A percentile compares a stretch with the other conserved stretches of the same genome.
Evolutionary conservation across 64 coral and sea anemone genomes (phyloP).

Genomic region (Montipora capricornis): DNA sequence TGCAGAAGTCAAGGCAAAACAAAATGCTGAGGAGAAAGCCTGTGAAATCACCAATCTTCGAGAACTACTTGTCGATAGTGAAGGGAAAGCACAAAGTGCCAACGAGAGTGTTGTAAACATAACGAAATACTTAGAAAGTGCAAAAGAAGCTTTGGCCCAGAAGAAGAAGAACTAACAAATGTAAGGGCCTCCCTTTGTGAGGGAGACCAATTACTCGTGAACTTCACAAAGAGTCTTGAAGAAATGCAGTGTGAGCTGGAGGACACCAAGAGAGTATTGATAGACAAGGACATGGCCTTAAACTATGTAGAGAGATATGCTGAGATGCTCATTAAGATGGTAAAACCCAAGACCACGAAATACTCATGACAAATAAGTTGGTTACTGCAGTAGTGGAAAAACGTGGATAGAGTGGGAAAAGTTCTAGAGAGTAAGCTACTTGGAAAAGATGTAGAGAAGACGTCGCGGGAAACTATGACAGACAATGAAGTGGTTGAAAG

Average conservation of each 20-base stretch:
- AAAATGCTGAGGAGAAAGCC: not conserved
- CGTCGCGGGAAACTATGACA: not conserved
- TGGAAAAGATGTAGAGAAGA: not conserved
- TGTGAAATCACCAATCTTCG: not conserved
- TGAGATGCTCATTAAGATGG: not conserved
- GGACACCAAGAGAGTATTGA: not conserved
- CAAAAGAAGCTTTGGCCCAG: not conserved
- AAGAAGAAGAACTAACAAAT: not conserved
- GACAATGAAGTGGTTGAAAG: not conserved
- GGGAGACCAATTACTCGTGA: not conserved
- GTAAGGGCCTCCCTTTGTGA: not conserved
- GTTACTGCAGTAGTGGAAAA: not conserved
- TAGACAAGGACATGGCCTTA: not conserved
- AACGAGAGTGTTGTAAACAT: not conserved
- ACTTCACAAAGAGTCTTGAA: not conserved
- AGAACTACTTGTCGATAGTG: not conserved
- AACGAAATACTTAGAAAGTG: not conserved
- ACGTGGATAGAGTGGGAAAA: not conserved
- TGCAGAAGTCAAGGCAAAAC: not conserved
- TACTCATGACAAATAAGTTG: not conserved
- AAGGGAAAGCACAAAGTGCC: not conserved
- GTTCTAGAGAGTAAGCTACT: not conserved
- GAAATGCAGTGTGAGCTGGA: not conserved
- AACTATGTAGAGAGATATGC: not conserved
- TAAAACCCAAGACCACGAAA: not conserved